Base-by-base conservation (phyloP, 2,797 vertebrate genomes). In the Intellagama lesueurii region DNA sequence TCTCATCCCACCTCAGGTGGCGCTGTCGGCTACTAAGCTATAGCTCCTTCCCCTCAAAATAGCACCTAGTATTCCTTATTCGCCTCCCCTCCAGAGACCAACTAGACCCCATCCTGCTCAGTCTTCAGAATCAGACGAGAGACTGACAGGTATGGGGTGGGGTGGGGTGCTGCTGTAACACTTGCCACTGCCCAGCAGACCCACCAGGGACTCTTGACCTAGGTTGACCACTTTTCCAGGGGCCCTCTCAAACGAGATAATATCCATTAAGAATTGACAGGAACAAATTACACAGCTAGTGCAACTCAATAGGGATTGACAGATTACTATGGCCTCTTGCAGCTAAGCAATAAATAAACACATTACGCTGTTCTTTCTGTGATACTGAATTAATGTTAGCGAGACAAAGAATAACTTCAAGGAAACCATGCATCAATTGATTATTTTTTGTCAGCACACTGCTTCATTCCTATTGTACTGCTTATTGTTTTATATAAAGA, bases 401-500 rank as follows among this genome's bases (percentile, higher is more conserved):
- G 83, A 89, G 86, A 84, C 81, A 81, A 87, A 87, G 70, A 87
- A 78, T 81, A 76, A 81, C 56, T 73, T 81, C 7, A 52, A 90
- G 88, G 87, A 32, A 79, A 78, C 4, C 2, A 44, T 5, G 2
- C 47, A 81, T 1, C 0, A 91, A 80, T 1, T 90, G 6, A 89
- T 69, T 81, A n/a, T 81, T 89, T 77, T 19, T 52, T 85, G 83
- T 88, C 78, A 89, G 6, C n/a, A 22, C 7, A 49, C 0, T 47
- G 3, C 87, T 90, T 91, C 78, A 19, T 78, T 81, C 44, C 11
- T 3, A 75, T 68, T 11, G 7, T 90, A 72, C 16, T 89, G 1
- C 7, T 93, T 12, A 84, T 91, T 93, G 88, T 16, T 90, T 32
- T 24, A 86, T 90, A 26, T 82, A n/a, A 47, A n/a, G 79, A 86